Evolutionary conservation across 2,797 vertebrate genomes (phyloP).

Genomic region (Melanotaenia pygmaea): DNA sequence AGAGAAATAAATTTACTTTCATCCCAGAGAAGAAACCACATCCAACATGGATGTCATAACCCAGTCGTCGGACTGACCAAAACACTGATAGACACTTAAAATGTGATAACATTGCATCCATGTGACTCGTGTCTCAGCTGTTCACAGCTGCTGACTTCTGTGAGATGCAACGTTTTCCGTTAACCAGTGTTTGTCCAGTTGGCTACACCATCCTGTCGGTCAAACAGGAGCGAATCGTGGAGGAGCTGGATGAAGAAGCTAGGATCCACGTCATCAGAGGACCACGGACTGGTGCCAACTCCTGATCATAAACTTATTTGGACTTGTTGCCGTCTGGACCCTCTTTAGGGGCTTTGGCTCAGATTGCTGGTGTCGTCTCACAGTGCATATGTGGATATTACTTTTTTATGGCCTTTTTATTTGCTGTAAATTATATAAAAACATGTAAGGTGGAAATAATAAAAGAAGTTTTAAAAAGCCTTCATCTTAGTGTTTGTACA

Average conservation of each 20-base stretch:
- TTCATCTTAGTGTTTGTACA: no score
- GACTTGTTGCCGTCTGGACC: neutral
- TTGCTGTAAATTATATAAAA: no score
- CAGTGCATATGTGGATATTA: no score
- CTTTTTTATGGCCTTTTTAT: no score
- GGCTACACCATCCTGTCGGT: conserved; percentile 77
- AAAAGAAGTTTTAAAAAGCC: no score
- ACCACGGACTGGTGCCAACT: conserved; percentile 68
- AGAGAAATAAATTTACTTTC: no score
- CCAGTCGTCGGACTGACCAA: no score
- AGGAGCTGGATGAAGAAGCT: conserved; percentile 75
- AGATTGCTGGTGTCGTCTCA: no score
- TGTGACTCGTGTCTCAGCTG: neutral
- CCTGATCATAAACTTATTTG: conserved; percentile 7
- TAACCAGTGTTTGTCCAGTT: conserved; percentile 52
- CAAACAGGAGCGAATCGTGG: conserved; percentile 73
- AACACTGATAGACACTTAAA: neutral
- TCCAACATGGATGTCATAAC: no score
- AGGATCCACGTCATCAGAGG: conserved; percentile 64
- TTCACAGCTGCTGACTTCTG: neutral
- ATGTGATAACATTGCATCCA: neutral
- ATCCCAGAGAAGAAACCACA: no score
- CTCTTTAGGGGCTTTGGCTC: no score
- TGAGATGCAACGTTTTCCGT: conserved; percentile 32
- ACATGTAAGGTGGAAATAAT: no score